Percentiles rank a stretch among this genome's conserved stretches.
phyloP scores from a whole-genome alignment of 2,888 invertebrate species.

The Drosophila suboccidentalis region DNA sequence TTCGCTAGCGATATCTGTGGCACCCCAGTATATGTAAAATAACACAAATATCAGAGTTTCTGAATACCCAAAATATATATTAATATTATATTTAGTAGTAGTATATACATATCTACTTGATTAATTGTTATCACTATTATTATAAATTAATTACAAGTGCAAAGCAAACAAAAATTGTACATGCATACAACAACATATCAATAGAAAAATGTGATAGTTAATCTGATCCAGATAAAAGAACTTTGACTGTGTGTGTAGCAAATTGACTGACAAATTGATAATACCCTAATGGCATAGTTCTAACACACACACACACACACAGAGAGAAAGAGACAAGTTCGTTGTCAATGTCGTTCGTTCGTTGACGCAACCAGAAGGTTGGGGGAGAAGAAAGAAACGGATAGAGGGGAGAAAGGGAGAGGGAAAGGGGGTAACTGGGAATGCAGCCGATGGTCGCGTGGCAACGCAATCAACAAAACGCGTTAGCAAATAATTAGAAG shows the following conservation, averaged over 20 bases:
- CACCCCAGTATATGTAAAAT: too few relatives aligned
- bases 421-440: too few relatives aligned
- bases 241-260: not conserved
- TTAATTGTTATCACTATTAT: too few relatives aligned
- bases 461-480: slow-evolving; percentile 34
- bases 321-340: slow-evolving; percentile 44
- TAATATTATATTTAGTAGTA: too few relatives aligned
- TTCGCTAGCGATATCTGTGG: too few relatives aligned
- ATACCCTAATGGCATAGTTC: not conserved
- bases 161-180: too few relatives aligned
- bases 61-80: too few relatives aligned
- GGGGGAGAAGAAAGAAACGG: not conserved
- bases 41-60: too few relatives aligned
- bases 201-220: not conserved
- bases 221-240: too few relatives aligned
- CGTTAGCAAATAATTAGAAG: not conserved
- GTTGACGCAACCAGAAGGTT: not conserved
- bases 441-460: slow-evolving; percentile 36
- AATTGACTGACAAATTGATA: slow-evolving; percentile 2
- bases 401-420: not conserved
- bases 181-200: too few relatives aligned
- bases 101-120: too few relatives aligned
- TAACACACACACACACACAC: not conserved
- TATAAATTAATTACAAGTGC: too few relatives aligned
- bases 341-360: slow-evolving; percentile 71